Percentiles rank a stretch among this genome's conserved stretches.
Conservation (phyloP, 2,797 vertebrate species). For the Hydrocynus forskahlii region DNA sequence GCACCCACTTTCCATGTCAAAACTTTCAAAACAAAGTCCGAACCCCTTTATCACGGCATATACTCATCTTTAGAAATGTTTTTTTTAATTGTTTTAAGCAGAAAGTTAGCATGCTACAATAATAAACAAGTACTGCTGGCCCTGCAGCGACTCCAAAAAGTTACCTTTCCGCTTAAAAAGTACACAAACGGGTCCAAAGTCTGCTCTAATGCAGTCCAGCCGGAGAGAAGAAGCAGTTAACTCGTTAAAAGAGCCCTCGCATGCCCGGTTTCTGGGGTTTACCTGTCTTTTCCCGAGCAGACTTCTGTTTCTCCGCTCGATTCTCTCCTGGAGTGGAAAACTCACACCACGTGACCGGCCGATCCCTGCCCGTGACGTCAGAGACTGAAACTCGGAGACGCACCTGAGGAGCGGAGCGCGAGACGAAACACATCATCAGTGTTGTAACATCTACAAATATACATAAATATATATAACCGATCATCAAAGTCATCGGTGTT, state of each 20-base stretch:
- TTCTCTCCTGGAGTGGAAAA: slow-evolving; percentile 46
- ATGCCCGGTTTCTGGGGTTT: slow-evolving; percentile 3
- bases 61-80: no score
- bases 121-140: slow-evolving; percentile 20
- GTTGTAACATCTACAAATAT: not conserved
- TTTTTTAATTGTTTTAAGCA: no score
- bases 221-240: not conserved
- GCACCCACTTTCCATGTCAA: not conserved
- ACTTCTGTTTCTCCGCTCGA: slow-evolving; percentile 6
- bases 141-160: not conserved
- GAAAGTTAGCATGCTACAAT: no score
- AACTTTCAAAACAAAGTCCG: not conserved
- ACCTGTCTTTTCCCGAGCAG: slow-evolving; percentile 32
- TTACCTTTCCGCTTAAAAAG: not conserved
- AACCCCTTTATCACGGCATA: no score
- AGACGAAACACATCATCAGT: not conserved
- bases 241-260: not conserved
- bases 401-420: slow-evolving; percentile 13
- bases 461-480: no score
- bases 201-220: no score
- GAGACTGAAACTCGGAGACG: slow-evolving; percentile 1
- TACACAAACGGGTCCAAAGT: not conserved
- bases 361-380: slow-evolving; percentile 63
- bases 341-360: slow-evolving; percentile 63
- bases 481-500: no score